Evolutionary conservation across 2,113 vertebrate species (phyloP), one percentile per base, ranked within the genome.

Genomic region (Lepus americanus): DNA sequence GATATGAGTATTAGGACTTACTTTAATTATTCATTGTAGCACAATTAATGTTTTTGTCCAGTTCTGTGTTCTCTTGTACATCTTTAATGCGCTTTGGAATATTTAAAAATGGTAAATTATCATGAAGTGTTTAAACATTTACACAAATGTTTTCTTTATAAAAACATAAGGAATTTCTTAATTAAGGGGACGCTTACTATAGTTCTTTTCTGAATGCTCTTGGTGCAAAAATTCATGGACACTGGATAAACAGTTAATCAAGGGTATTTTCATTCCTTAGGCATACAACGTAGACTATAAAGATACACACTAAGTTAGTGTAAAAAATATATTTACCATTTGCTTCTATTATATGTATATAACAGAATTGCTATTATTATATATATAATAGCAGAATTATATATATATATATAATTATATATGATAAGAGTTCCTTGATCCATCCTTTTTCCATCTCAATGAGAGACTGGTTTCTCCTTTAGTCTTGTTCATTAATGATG

Each of bases 321-420:
- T n/a, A 77, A 53, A 95, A 93, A 96, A 92, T 92, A 25, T 69
- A 36, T 87, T 87, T 94, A 95, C 84, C 70, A 87, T 61, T 72
- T 87, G 61, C 39, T 49, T 29, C 10, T n/a, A 61, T 44, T 44
- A 44, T 44, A 44, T 44, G 6, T 44, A 44, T 44, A 44, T 44
- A 44, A 44, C 44, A 7, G 44, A 44, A 44, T 44, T 44, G 44
- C 44, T 44, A 7, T 44, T 44, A 7, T 44, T 44, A 44, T 44
- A 44, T 59, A 59, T 59, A 59, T 59, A 59, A 17, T 19, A 44
- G 6, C 55, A 59, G 19, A 59, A 16, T 14, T 59, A 59, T 16
- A 19, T 59, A 19, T 55, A 55, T 16, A 55, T 59, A 59, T 59
- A 59, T 17, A 59, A 59, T 17, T 14, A 59, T 59, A 59, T 59